Conservation (phyloP, 2,797 vertebrate species). For the Xiphophorus birchmanni region DNA sequence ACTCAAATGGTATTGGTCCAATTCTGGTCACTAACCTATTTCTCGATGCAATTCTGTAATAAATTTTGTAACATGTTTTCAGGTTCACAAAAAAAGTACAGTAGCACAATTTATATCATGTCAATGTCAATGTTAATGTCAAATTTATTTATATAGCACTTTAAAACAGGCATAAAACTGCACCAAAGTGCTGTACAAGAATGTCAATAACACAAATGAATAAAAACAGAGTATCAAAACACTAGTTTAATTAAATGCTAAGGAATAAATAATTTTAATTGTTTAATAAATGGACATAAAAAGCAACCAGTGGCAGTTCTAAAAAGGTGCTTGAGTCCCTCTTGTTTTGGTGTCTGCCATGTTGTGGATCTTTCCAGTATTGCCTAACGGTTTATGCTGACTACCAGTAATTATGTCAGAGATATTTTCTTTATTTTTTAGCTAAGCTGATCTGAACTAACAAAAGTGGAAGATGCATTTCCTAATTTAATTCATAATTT, state of each 20-base stretch:
- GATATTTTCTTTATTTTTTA: constrained; percentile 9
- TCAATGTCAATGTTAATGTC: too few relatives aligned
- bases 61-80: neutral
- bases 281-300: neutral
- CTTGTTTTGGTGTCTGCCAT: constrained; percentile 29
- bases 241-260: too few relatives aligned
- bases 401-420: constrained; percentile 14
- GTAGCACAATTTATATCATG: neutral
- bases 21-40: neutral
- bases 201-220: too few relatives aligned
- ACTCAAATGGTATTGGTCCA: neutral
- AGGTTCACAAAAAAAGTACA: neutral
- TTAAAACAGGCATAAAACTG: too few relatives aligned
- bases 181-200: too few relatives aligned
- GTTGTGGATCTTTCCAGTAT: constrained; percentile 37
- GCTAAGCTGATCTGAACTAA: constrained; percentile 11
- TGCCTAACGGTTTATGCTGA: constrained; percentile 36
- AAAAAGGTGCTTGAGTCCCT: neutral
- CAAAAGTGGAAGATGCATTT: constrained; percentile 4
- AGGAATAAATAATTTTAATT: neutral
- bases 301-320: neutral
- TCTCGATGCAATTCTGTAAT: neutral
- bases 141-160: too few relatives aligned
- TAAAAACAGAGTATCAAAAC: too few relatives aligned
- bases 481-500: constrained; percentile 8